Evolutionary conservation across 2,113 vertebrate species (phyloP).

Genomic region (Mormyrus iriodes): DNA sequence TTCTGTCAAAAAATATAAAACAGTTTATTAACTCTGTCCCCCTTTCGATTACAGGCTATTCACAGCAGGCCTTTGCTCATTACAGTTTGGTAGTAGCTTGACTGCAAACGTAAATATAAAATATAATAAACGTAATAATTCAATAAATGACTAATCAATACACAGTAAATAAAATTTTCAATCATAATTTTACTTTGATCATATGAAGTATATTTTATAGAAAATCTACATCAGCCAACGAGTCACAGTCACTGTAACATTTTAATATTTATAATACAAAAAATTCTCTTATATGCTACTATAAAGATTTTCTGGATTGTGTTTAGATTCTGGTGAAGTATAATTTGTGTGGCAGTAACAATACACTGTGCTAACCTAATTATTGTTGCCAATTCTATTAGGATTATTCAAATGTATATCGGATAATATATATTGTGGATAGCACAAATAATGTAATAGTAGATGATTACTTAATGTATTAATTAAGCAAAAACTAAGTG

Average conservation of each 20-base stretch:
- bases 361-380: not conserved
- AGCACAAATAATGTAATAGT: not conserved
- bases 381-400: not conserved
- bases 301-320: not conserved
- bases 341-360: not conserved
- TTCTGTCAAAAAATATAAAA: constrained; percentile 27
- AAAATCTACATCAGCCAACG: not conserved
- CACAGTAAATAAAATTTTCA: not conserved
- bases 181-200: not conserved
- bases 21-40: constrained; percentile 31
- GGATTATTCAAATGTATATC: not conserved
- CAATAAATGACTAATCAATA: not conserved
- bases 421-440: not conserved
- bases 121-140: not conserved
- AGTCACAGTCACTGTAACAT: not conserved
- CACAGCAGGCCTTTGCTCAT: not conserved
- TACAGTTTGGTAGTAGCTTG: not conserved
- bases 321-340: not conserved
- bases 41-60: constrained; percentile 10
- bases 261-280: not conserved
- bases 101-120: not conserved
- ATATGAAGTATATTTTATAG: not conserved
- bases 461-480: not conserved
- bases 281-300: not conserved
- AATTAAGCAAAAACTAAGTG: not conserved